Percentiles rank a stretch among this genome's conserved stretches.
phyloP scores from a whole-genome alignment of 1,140 invertebrate genomes.

The Muscidifurax raptorellus region DNA sequence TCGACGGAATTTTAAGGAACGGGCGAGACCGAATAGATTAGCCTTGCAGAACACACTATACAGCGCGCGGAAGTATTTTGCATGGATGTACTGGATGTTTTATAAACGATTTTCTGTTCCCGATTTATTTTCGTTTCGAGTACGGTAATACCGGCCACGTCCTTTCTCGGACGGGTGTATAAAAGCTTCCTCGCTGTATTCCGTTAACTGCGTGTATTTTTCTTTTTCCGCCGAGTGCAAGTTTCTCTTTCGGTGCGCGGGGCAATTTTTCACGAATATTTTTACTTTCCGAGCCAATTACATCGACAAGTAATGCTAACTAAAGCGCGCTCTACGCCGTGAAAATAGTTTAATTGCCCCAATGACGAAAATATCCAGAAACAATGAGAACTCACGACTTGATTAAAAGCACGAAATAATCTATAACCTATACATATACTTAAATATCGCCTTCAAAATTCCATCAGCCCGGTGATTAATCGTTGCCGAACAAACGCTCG shows the following conservation, averaged over 20 bases:
- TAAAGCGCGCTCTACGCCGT: background rate
- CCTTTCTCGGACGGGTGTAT: too few species aligned
- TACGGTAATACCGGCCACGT: too few species aligned
- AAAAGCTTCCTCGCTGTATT: too few species aligned
- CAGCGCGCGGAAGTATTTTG: background rate
- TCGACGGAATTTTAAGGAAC: background rate
- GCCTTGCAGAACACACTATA: background rate
- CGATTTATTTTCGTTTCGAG: too few species aligned
- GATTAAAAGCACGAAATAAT: background rate
- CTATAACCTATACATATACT: background rate
- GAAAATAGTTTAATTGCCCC: too few species aligned
- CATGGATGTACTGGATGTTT: background rate
- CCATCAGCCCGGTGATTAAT: background rate
- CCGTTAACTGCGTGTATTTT: too few species aligned
- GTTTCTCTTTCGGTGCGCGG: too few species aligned
- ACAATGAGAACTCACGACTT: background rate
- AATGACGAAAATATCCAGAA: too few species aligned
- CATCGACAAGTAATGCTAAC: background rate
- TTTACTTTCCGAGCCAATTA: background rate
- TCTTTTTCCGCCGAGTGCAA: too few species aligned
- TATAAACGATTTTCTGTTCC: too few species aligned
- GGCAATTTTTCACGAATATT: too few species aligned
- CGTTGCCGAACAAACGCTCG: conserved; percentile 1
- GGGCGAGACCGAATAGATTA: background rate
- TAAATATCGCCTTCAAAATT: background rate